phyloP scores from a whole-genome alignment of 2,113 vertebrate genomes.

The Carlito syrichta region DNA sequence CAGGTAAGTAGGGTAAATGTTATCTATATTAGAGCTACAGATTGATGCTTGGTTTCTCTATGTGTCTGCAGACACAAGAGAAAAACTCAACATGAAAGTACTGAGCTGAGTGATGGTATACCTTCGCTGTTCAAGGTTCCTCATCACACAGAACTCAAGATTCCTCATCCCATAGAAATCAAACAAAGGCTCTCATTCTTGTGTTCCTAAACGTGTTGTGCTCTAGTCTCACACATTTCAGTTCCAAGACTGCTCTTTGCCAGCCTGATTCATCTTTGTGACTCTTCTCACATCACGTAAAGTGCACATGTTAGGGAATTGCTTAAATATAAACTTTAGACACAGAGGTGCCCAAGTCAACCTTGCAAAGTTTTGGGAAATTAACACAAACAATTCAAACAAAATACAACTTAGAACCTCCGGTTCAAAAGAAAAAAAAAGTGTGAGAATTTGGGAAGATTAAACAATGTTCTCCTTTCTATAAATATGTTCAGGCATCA shows the following conservation, averaged over 20 bases:
- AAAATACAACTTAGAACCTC: conserved; percentile 23
- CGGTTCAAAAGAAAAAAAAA: background rate
- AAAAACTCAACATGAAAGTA: background rate
- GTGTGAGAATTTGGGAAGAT: conserved; percentile 45
- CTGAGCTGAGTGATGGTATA: background rate
- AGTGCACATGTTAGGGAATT: background rate
- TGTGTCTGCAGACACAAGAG: background rate
- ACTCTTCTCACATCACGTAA: background rate
- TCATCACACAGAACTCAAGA: background rate
- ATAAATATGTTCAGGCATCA: conserved; percentile 33
- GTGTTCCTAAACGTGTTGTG: background rate
- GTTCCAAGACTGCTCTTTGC: background rate
- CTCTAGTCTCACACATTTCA: background rate
- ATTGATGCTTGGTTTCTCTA: background rate
- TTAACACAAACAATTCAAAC: background rate
- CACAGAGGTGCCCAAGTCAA: conserved; percentile 11
- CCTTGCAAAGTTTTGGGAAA: background rate
- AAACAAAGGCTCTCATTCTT: background rate
- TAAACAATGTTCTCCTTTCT: conserved; percentile 29
- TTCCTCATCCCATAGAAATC: background rate
- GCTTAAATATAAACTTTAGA: conserved; percentile 20
- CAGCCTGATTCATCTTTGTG: background rate
- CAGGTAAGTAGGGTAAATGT: background rate
- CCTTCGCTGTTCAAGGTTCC: background rate
- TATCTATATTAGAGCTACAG: background rate